Conservation (phyloP, 2,797 vertebrate genomes). For the Champsocephalus gunnari region DNA sequence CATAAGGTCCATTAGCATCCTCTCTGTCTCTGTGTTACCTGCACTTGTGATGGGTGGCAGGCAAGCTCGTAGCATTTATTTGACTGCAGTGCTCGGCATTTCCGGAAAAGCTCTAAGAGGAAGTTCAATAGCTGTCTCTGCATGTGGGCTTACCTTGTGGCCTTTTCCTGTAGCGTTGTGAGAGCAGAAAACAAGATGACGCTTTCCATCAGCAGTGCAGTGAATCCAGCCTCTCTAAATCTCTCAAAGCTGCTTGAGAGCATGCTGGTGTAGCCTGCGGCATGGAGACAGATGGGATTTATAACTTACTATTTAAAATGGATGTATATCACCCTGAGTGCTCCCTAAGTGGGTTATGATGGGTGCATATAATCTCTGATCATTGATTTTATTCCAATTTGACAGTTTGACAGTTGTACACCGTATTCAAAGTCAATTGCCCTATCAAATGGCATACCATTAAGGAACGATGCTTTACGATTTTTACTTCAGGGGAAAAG, state of each 20-base stretch:
- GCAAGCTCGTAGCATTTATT: constrained; percentile 3
- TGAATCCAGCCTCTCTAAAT: constrained; percentile 49
- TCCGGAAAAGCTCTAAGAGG: constrained; percentile 27
- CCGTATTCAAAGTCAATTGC: background rate
- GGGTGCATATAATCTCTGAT: background rate
- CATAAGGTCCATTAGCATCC: background rate
- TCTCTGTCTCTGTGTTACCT: constrained; percentile 4
- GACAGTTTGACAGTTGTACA: too few species aligned
- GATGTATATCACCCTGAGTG: constrained; percentile 32
- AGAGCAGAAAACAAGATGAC: constrained; percentile 47
- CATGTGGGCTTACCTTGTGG: constrained; percentile 44
- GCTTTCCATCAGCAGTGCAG: constrained; percentile 29
- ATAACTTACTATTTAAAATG: constrained; percentile 30
- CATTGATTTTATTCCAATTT: background rate
- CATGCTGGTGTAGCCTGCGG: constrained; percentile 24
- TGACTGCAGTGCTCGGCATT: constrained; percentile 23
- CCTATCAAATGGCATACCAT: background rate
- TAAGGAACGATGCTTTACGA: background rate
- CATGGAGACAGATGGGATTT: constrained; percentile 45
- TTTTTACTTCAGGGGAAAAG: background rate
- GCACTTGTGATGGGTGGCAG: constrained; percentile 5
- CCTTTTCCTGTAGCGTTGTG: constrained; percentile 36
- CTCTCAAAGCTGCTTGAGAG: constrained; percentile 42
- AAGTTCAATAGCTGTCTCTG: constrained; percentile 39
- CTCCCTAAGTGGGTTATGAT: constrained; percentile 30